These are phyloP conservation scores for Phymatocera aterrima DNA, from an alignment of 2,888 invertebrate species.

Conservation along the genomic window DNA sequence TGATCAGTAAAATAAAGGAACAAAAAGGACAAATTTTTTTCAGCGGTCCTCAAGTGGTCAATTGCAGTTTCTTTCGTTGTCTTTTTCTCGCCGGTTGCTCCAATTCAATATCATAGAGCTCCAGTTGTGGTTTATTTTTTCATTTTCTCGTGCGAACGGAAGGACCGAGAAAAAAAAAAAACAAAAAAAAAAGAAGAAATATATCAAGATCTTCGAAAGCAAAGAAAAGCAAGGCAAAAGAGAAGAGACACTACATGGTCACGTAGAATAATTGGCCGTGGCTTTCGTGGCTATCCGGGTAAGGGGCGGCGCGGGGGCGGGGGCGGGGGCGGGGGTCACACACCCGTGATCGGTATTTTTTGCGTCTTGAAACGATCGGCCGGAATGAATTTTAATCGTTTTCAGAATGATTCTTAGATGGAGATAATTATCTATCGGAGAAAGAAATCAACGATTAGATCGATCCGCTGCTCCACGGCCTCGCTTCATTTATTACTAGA, in stretches of 20 bases:
- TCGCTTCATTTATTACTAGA: too few species aligned
- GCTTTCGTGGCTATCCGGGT: neutral
- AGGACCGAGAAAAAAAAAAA: neutral
- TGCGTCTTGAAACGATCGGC: neutral
- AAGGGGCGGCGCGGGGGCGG: too few species aligned
- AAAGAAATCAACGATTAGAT: neutral
- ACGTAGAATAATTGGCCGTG: neutral
- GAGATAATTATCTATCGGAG: neutral
- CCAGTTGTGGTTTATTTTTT: neutral
- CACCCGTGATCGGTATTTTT: slow-evolving; percentile 3
- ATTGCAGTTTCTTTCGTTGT: neutral
- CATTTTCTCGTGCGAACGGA: neutral
- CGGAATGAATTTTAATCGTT: slow-evolving; percentile 38
- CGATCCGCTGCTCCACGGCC: neutral
- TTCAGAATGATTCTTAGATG: neutral
- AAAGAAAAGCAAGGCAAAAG: neutral
- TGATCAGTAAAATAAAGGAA: neutral
- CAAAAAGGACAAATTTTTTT: neutral
- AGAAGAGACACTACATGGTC: neutral
- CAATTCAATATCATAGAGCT: neutral
- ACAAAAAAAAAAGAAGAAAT: too few species aligned
- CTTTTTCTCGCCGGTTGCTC: neutral
- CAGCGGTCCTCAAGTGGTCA: neutral
- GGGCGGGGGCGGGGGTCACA: too few species aligned
- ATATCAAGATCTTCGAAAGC: too few species aligned